These are phyloP conservation scores for Tor tambroides DNA, from an alignment of 2,113 vertebrate genomes.

Conservation along the genomic window DNA sequence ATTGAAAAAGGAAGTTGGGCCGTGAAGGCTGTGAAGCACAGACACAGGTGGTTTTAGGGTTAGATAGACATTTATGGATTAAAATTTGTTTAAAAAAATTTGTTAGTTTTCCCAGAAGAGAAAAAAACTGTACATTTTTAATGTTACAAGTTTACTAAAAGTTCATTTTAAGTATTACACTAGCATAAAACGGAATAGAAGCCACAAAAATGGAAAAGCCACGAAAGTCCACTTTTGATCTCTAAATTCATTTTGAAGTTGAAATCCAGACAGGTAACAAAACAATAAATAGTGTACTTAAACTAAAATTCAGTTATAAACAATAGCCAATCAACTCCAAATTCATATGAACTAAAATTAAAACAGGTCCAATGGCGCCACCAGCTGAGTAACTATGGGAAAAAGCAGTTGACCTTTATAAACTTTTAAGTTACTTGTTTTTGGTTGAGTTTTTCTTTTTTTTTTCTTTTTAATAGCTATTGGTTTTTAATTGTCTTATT, in stretches of 20 bases:
- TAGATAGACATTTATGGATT: no score
- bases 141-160: no score
- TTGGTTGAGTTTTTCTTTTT: no score
- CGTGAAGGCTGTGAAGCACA: no score
- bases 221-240: not conserved
- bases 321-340: not conserved
- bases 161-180: not conserved
- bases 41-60: no score
- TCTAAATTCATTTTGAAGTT: not conserved
- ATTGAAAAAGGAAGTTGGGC: not conserved
- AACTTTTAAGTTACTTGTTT: no score
- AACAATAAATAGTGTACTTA: not conserved
- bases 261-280: not conserved
- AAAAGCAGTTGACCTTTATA: not conserved
- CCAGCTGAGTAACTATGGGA: not conserved
- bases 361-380: not conserved
- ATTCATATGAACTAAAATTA: not conserved
- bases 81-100: no score
- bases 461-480: no score
- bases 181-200: not conserved
- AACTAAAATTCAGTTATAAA: not conserved
- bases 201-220: not conserved
- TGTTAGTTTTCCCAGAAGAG: no score
- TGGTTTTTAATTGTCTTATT: not conserved
- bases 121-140: no score